phyloP scores from a whole-genome alignment of 1,140 invertebrate species.

The Drosophila albomicans region DNA sequence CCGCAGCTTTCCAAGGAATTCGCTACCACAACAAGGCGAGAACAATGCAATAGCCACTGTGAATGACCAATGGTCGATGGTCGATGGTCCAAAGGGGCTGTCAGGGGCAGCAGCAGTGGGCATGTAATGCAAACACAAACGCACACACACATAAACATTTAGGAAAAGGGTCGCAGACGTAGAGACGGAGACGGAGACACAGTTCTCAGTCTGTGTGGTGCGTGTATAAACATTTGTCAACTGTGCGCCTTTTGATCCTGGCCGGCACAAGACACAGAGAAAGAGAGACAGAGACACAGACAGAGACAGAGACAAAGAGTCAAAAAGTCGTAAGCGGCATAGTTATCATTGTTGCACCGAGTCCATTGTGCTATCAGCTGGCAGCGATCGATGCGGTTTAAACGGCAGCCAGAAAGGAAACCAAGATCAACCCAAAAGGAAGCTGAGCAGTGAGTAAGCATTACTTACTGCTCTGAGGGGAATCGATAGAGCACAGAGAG shows the following conservation, averaged over 20 bases:
- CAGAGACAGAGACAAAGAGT: conserved; percentile 51
- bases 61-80: conserved; percentile 35
- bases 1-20: conserved; percentile 71
- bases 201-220: conserved; percentile 29
- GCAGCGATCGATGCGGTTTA: conserved; percentile 77
- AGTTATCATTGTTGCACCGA: conserved; percentile 72
- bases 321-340: conserved; percentile 75
- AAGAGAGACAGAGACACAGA: conserved; percentile 6
- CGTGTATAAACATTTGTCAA: conserved; percentile 81
- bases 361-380: conserved; percentile 79
- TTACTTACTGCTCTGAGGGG: not conserved
- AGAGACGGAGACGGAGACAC: not conserved
- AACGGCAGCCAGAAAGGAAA: conserved; percentile 42
- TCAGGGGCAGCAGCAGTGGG: conserved; percentile 44
- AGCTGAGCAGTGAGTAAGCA: conserved; percentile 57
- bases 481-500: conserved; percentile 11
- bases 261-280: conserved; percentile 55
- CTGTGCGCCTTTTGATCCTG: conserved; percentile 77
- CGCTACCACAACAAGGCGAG: conserved; percentile 59
- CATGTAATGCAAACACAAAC: conserved; percentile 47
- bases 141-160: conserved; percentile 70
- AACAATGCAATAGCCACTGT: conserved; percentile 56
- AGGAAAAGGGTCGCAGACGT: conserved; percentile 66
- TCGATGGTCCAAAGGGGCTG: conserved; percentile 35
- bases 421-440: conserved; percentile 17